phyloP scores from a whole-genome alignment of 2,113 vertebrate species.

The Gymnarchus niloticus region DNA sequence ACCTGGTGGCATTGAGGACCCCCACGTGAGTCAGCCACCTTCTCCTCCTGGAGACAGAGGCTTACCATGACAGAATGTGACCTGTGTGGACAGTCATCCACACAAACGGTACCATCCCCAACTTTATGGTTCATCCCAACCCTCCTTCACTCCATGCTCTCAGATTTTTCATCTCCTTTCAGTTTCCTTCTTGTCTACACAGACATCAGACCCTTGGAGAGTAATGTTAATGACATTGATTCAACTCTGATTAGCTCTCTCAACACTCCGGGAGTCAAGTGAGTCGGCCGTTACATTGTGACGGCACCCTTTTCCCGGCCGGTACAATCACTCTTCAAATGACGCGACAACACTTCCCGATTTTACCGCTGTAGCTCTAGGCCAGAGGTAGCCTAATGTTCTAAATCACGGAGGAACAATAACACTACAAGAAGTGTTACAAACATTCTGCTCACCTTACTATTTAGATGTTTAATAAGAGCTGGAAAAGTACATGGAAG shows the following conservation, averaged over 20 bases:
- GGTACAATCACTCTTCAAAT: constrained; percentile 15
- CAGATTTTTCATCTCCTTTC: neutral
- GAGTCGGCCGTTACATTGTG: constrained; percentile 45
- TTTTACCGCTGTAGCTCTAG: neutral
- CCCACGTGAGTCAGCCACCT: neutral
- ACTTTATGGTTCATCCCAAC: neutral
- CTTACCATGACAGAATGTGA: neutral
- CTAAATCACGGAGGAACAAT: neutral
- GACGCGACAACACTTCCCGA: neutral
- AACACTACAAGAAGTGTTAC: neutral
- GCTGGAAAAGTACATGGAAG: neutral
- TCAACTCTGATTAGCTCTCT: constrained; percentile 52
- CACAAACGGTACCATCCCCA: neutral
- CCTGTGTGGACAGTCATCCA: neutral
- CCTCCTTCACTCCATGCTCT: neutral
- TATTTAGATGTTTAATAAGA: neutral
- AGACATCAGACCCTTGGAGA: constrained; percentile 26
- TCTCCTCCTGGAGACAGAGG: neutral
- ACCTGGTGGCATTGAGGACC: neutral
- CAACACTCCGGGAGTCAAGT: constrained; percentile 51
- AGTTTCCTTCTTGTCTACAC: constrained; percentile 12
- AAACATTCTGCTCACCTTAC: neutral
- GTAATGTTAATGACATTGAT: constrained; percentile 49
- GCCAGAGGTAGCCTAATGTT: neutral
- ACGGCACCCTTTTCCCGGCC: constrained; percentile 34